Base-by-base conservation (phyloP, 2,888 invertebrate genomes). In the Caenorhabditis uteleia region DNA sequence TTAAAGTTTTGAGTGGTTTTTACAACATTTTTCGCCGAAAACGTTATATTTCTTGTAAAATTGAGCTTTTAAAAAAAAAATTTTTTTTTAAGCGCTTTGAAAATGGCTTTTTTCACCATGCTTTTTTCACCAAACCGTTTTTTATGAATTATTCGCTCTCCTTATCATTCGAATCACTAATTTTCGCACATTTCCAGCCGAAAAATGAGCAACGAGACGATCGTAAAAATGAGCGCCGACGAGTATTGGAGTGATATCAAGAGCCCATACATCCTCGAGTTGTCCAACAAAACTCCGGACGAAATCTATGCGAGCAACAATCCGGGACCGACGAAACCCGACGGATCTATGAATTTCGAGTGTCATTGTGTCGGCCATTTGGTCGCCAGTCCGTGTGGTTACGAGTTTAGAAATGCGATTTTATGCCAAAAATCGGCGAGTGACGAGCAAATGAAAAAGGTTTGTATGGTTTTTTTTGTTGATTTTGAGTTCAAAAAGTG, bases 361-460 rank as follows among this genome's bases (percentile, higher is more conserved):
- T 81, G 81, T 51, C 81, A 81, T 45, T 81, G 81, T 48, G 81
- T 81, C 2, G 71, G 73, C 5, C 81, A 81, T 55, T 53, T 81
- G 21, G 81, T 81, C 16, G 81, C 73, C 31, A 77, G 78, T 58
- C 81, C 81, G 6, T 81, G 81, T 46, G 81, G 81, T 33, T 70
- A 56, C 58, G 74, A 77, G 31, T 81, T 81, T 50, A 62, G 74
- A 29, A 60, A 78, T 38, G 79, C 77, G 16, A 75, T 82, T 14
- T 68, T 53, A n/a, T 81, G 81, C 47, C 80, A 81, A 51, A 80
- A 79, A 58, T 34, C 58, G 16, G 49, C 59, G 14, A 49, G 47
- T 18, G 72, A 77, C 1, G 68, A 69, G 16, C 68, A 79, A 36
- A 49, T 79, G 59, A 68, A 79, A 29, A 49, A 59, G 47, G 59